Evolutionary conservation across 2,888 invertebrate genomes (phyloP), one percentile per base, ranked within the genome.

Genomic region (Clanis bilineata): DNA sequence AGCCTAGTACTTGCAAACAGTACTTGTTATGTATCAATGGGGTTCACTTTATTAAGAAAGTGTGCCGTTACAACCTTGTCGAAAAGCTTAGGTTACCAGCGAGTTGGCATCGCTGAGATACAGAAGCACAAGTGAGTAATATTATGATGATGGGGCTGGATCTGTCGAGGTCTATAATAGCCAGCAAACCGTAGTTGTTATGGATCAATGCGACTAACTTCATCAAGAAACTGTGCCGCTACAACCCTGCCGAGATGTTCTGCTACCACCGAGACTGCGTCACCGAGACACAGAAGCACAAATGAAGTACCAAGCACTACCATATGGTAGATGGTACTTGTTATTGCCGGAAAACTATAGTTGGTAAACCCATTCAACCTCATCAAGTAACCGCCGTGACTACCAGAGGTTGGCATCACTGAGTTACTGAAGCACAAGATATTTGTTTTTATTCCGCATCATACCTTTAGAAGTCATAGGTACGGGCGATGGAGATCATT

Each of bases 361-460:
- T n/a, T n/a, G n/a, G n/a, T n/a, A n/a, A 98, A 98, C 82, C 99
- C 99, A 22, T 97, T 96, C 71, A 97, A 97, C 67, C 94, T 99
- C 56, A 99, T 99, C 77, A 99, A 98, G 92, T 98, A 98, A 81
- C 93, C 99, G 99, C 92, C 94, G 98, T 66, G 99, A 99, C 83
- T 99, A 98, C 89, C 98, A 99, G 77, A 95, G 97, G 98, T 98
- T 43, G 98, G 99, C 58, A 98, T 99, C 68, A 97, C 97, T 77
- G 99, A 99, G 90, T 98, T 99, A 80, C 98, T 98, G 81, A 98
- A 98, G 84, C 98, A 99, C 92, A 97, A 98, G 97, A n/a, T n/a
- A n/a, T n/a, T n/a, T n/a, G n/a, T n/a, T n/a, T n/a, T n/a, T n/a
- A n/a, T n/a, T n/a, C n/a, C n/a, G n/a, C n/a, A n/a, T n/a, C n/a